A percentile compares a stretch with the other conserved stretches of the same genome.
Evolutionary conservation across 2,113 vertebrate genomes (phyloP).

Genomic region (Bucco capensis): DNA sequence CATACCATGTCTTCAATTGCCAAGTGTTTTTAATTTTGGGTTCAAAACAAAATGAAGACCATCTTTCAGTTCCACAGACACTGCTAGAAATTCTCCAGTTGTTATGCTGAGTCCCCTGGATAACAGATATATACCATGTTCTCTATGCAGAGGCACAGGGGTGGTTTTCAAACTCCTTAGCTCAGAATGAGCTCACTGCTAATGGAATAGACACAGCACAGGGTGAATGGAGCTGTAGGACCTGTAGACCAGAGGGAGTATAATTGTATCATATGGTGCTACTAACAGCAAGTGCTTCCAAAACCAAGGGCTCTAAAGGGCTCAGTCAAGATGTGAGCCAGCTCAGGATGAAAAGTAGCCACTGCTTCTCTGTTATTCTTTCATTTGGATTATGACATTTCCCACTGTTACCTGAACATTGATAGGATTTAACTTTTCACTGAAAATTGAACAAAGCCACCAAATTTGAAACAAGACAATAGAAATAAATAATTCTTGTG

Average conservation of each 20-base stretch:
- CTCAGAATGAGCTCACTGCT: not conserved
- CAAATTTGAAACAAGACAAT: not conserved
- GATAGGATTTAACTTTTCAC: not conserved
- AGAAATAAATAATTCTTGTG: not conserved
- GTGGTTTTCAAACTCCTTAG: not conserved
- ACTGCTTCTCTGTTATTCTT: not conserved
- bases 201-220: not conserved
- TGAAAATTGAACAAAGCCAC: not conserved
- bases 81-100: not conserved
- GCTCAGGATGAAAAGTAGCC: not conserved
- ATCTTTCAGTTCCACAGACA: not conserved
- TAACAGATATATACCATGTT: not conserved
- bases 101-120: not conserved
- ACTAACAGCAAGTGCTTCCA: too few relatives aligned
- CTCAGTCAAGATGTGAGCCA: not conserved
- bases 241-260: not conserved
- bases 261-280: fast-evolving
- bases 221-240: not conserved
- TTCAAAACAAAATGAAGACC: not conserved
- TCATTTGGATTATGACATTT: not conserved
- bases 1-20: not conserved
- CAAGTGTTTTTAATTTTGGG: not conserved
- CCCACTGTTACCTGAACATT: not conserved
- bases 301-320: not conserved
- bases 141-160: not conserved